Evolutionary conservation across 2,888 invertebrate species (phyloP).

Genomic region (Hybos culiciformis): DNA sequence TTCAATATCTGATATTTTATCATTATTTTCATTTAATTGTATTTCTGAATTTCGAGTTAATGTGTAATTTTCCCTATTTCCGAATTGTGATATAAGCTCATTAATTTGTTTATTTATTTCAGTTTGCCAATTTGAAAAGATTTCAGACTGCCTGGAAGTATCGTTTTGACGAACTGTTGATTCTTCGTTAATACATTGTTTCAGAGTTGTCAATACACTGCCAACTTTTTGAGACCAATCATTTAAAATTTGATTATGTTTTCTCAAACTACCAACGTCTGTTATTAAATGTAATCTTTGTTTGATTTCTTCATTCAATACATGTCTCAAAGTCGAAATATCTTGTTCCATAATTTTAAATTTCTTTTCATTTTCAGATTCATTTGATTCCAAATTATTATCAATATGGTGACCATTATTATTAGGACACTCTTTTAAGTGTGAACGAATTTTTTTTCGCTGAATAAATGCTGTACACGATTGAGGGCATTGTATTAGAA

Average conservation of each 20-base stretch:
- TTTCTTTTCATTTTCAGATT: slow-evolving; percentile 22
- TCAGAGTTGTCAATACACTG: slow-evolving; percentile 33
- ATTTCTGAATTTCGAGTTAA: neutral
- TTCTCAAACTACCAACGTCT: slow-evolving; percentile 33
- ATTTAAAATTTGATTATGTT: slow-evolving; percentile 32
- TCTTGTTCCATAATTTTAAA: slow-evolving; percentile 28
- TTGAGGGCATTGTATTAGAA: slow-evolving; percentile 55
- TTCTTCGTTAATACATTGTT: slow-evolving; percentile 41
- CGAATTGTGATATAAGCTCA: too few species aligned
- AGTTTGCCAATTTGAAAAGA: slow-evolving; percentile 39
- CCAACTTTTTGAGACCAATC: slow-evolving; percentile 31
- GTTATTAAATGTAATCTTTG: slow-evolving; percentile 33
- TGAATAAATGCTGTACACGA: slow-evolving; percentile 57
- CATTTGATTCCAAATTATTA: slow-evolving; percentile 16
- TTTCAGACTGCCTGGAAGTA: slow-evolving; percentile 41
- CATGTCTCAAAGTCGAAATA: slow-evolving; percentile 23
- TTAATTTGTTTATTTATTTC: too few species aligned
- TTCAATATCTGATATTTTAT: neutral
- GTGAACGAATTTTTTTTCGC: slow-evolving; percentile 46
- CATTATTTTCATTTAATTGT: neutral
- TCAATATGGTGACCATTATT: slow-evolving; percentile 17
- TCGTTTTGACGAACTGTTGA: slow-evolving; percentile 38
- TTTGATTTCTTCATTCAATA: slow-evolving; percentile 34
- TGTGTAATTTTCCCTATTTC: neutral
- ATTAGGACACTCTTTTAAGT: slow-evolving; percentile 38